Evolutionary conservation across 2,797 vertebrate species (phyloP), one percentile per base, ranked within the genome.

Genomic region (Toxotes lorentzi): DNA sequence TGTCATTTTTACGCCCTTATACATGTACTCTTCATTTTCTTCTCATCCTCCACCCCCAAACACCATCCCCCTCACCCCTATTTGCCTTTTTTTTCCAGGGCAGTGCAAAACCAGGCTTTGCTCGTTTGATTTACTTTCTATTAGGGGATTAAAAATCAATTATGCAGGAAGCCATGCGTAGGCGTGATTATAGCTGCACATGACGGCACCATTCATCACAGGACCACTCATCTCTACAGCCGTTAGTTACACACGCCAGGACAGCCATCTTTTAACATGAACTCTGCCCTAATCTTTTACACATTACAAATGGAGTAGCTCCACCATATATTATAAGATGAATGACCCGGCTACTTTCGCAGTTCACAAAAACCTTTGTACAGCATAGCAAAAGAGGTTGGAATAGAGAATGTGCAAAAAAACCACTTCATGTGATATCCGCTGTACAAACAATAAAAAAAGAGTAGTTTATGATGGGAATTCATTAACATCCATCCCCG

Each of bases 61-160:
- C 21, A 35, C 43, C 27, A 40, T 30, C 30, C 67, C 51, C 21
- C 71, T 10, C 35, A 23, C 38, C 56, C 67, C 73, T 80, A 87
- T 90, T 84, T 82, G 86, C 86, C 75, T 56, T 69, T 70, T 77
- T 67, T 87, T 89, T 84, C 80, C 79, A 50, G 79, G 61, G 78
- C 85, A 83, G 84, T 13, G 71, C 88, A 84, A 85, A 88, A 91
- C 88, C 91, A 79, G 86, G 86, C 92, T 94, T 93, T 93, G 90
- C 93, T 91, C 89, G 88, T 94, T 92, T 91, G 94, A 95, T 95
- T 96, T 95, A 94, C 94, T 95, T 95, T 95, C 93, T 95, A 96
- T 95, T 95, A 94, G 94, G 88, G 93, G 94, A 96, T 96, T 96
- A 96, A 95, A 96, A 96, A 95, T 96, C 94, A 95, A 95, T 95